Evolutionary conservation across 1,140 invertebrate genomes (phyloP).

Genomic region (Pseudomyrmex cubaensis): DNA sequence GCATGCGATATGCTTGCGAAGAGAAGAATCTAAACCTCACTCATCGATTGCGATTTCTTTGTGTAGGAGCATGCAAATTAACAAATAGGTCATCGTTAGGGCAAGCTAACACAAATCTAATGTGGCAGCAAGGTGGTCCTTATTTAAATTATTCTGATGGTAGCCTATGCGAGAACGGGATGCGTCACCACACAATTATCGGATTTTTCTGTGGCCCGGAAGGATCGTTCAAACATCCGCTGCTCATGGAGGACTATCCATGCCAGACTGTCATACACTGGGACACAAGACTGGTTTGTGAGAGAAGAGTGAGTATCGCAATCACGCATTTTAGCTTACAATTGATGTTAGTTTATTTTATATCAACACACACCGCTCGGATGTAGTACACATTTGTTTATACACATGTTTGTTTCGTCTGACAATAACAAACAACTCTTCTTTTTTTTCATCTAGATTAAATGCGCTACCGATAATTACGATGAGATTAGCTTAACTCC

Average conservation of each 20-base stretch:
- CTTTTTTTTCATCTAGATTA: slow-evolving; percentile 69
- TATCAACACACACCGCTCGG: not conserved
- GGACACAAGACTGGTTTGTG: slow-evolving; percentile 83
- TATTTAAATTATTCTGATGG: slow-evolving; percentile 86
- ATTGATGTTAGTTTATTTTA: slow-evolving; percentile 4
- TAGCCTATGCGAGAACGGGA: slow-evolving; percentile 75
- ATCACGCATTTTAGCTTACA: not conserved
- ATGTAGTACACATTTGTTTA: no score
- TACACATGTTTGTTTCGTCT: slow-evolving; percentile 6
- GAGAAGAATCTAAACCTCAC: not conserved
- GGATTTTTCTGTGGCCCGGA: slow-evolving; percentile 84
- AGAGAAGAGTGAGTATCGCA: slow-evolving; percentile 78
- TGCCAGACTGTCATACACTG: slow-evolving; percentile 85
- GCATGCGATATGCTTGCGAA: not conserved
- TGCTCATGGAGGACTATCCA: slow-evolving; percentile 83
- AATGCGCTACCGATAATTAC: slow-evolving; percentile 72
- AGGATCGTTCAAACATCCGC: slow-evolving; percentile 73
- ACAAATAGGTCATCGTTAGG: slow-evolving; percentile 78
- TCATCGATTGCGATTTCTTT: slow-evolving; percentile 21
- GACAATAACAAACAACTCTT: not conserved
- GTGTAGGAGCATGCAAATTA: slow-evolving; percentile 76
- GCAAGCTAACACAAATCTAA: slow-evolving; percentile 83
- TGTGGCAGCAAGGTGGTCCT: slow-evolving; percentile 84
- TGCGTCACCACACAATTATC: slow-evolving; percentile 84
- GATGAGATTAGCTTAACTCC: slow-evolving; percentile 81